Conservation (phyloP, 2,888 invertebrate genomes). For the Rutpela maculata region DNA sequence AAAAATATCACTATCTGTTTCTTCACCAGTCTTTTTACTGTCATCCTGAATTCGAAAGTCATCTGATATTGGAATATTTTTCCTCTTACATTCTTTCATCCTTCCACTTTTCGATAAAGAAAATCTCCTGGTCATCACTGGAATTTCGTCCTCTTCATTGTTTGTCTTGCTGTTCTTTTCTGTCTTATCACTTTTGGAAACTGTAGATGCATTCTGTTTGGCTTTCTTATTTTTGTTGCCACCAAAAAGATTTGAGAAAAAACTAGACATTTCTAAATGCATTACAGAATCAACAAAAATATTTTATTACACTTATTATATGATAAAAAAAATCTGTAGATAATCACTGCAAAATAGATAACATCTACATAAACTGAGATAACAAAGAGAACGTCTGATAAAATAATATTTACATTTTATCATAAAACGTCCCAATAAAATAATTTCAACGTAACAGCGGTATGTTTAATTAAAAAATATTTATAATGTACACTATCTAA, state of each 20-base stretch:
- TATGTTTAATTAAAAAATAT: constrained; percentile 25
- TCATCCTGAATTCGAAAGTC: constrained; percentile 39
- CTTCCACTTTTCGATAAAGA: constrained; percentile 65
- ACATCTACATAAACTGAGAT: constrained; percentile 38
- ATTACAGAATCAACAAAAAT: constrained; percentile 33
- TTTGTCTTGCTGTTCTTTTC: constrained; percentile 11
- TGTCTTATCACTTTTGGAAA: constrained; percentile 39
- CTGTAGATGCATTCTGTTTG: constrained; percentile 15
- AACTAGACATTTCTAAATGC: constrained; percentile 53
- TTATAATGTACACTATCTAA: constrained; percentile 18
- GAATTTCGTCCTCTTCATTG: constrained; percentile 45
- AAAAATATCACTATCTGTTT: constrained; percentile 41
- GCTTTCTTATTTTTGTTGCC: constrained; percentile 49
- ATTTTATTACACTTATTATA: constrained; percentile 13
- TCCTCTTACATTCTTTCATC: constrained; percentile 63
- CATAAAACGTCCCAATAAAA: constrained; percentile 32
- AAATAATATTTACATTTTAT: constrained; percentile 35
- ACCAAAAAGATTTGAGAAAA: constrained; percentile 57
- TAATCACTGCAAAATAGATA: constrained; percentile 41
- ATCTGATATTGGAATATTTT: constrained; percentile 50
- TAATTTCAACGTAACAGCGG: constrained; percentile 28
- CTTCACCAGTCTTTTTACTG: constrained; percentile 12
- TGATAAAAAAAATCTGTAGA: constrained; percentile 20
- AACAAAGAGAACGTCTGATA: constrained; percentile 28
- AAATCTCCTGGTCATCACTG: constrained; percentile 56